A percentile compares a stretch with the other conserved stretches of the same genome.
Conservation (phyloP, 2,113 vertebrate genomes). For the Athene noctua region DNA sequence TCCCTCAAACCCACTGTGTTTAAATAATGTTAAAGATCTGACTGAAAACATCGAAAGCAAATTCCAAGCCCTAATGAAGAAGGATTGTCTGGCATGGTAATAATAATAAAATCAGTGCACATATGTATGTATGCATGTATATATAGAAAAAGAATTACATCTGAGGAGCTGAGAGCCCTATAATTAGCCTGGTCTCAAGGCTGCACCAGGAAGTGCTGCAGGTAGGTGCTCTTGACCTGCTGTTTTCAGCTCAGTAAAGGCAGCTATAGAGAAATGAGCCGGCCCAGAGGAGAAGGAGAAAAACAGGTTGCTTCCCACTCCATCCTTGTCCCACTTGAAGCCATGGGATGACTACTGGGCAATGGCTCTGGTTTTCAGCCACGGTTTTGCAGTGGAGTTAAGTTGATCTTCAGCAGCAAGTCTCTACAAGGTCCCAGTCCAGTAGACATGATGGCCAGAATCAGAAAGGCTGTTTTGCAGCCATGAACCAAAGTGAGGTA, state of each 20-base stretch:
- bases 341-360: background rate
- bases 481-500: background rate
- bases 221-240: background rate
- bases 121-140: background rate
- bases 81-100: slow-evolving; percentile 52
- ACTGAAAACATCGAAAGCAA: slow-evolving; percentile 42
- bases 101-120: slow-evolving; percentile 33
- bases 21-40: slow-evolving; percentile 53
- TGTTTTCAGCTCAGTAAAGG: background rate
- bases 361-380: background rate
- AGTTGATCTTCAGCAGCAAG: background rate
- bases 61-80: slow-evolving; percentile 61
- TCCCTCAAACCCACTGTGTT: slow-evolving; percentile 31
- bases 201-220: background rate
- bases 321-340: background rate
- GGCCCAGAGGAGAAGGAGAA: background rate
- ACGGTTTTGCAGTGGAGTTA: background rate
- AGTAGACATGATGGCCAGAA: background rate
- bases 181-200: background rate
- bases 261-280: background rate
- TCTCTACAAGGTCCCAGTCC: background rate
- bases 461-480: background rate
- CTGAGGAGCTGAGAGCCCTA: background rate
- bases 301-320: background rate
- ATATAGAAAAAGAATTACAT: background rate